Percentiles rank a stretch among this genome's conserved stretches.
phyloP scores from a whole-genome alignment of 2,888 invertebrate species.

The Nymphalis urticae region DNA sequence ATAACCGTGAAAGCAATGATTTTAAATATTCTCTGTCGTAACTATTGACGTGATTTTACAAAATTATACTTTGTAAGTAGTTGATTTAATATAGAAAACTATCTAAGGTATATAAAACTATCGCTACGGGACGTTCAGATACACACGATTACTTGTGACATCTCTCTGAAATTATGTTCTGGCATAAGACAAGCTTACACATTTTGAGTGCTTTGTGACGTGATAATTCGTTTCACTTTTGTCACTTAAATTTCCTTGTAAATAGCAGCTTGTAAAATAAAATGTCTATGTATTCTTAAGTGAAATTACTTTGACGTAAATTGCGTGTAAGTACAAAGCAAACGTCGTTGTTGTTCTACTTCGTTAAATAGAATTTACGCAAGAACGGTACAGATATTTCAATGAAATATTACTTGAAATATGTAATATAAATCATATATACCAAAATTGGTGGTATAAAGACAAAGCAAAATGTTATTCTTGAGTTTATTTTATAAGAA shows the following conservation, averaged over 20 bases:
- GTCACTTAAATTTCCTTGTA: constrained; percentile 32
- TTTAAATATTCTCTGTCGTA: too few species aligned
- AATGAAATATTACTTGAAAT: not conserved
- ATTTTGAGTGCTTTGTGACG: constrained; percentile 36
- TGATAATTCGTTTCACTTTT: constrained; percentile 36
- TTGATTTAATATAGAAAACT: too few species aligned
- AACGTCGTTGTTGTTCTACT: constrained; percentile 35
- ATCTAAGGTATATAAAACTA: not conserved
- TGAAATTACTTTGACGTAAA: constrained; percentile 39
- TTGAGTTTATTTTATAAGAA: not conserved
- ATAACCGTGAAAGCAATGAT: too few species aligned
- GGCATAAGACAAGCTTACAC: constrained; percentile 37
- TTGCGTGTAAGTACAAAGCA: constrained; percentile 36
- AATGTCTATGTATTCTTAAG: constrained; percentile 36
- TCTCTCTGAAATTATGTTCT: constrained; percentile 43
- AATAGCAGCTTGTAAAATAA: constrained; percentile 32
- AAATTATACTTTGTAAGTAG: too few species aligned
- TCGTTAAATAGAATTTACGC: constrained; percentile 31
- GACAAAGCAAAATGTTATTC: not conserved
- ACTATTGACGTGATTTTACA: too few species aligned
- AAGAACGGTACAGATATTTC: constrained; percentile 4
- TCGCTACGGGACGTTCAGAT: not conserved
- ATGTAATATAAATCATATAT: not conserved
- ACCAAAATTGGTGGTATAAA: too few species aligned
- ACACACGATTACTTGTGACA: constrained; percentile 18